phyloP scores from a whole-genome alignment of 2,797 vertebrate species.

The Vespertilio murinus region DNA sequence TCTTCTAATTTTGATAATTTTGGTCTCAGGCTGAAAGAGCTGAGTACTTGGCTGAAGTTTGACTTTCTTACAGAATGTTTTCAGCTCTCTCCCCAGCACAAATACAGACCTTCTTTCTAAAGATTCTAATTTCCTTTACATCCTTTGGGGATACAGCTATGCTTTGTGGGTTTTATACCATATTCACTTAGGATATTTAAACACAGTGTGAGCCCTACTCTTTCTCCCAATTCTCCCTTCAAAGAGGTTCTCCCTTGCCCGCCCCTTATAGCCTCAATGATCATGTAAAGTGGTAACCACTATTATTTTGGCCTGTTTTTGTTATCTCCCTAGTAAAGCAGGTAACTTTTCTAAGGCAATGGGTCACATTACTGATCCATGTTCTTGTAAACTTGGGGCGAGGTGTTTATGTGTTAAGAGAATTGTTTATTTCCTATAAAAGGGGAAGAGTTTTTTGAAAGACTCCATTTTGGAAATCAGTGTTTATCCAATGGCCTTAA shows the following conservation, averaged over 20 bases:
- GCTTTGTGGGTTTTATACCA: background rate
- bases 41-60: background rate
- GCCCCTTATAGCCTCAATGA: background rate
- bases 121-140: constrained; percentile 32
- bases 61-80: constrained; percentile 18
- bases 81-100: background rate
- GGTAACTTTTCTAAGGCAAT: background rate
- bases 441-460: background rate
- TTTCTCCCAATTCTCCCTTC: background rate
- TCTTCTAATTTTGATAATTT: constrained; percentile 25
- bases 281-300: background rate
- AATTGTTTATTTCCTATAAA: background rate
- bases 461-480: background rate
- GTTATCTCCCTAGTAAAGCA: background rate
- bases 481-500: background rate
- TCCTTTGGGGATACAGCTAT: constrained; percentile 25
- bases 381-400: background rate
- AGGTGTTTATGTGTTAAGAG: background rate
- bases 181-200: constrained; percentile 13
- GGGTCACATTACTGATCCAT: background rate
- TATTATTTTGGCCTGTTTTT: background rate
- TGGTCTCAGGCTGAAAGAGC: background rate
- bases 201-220: background rate
- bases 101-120: background rate
- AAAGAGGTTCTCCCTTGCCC: background rate